phyloP scores from a whole-genome alignment of 2,113 vertebrate species.

The Zosterops lateralis region DNA sequence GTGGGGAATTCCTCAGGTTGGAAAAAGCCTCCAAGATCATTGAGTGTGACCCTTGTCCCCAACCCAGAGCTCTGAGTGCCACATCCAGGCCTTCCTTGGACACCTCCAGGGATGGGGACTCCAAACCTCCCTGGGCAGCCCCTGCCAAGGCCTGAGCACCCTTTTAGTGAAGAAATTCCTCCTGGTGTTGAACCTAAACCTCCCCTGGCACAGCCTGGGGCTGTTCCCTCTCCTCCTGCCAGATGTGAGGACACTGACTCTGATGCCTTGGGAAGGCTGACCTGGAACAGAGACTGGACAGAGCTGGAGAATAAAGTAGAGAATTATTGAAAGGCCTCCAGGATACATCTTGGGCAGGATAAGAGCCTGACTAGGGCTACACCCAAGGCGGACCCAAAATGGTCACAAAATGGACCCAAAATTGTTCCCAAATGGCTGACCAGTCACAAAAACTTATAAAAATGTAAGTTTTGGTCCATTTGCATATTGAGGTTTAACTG shows the following conservation, averaged over 20 bases:
- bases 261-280: not conserved
- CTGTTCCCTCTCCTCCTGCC: accelerated
- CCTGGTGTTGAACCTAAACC: not conserved
- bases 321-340: too few relatives aligned
- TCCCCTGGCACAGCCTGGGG: not conserved
- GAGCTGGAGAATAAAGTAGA: too few relatives aligned
- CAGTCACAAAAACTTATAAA: too few relatives aligned
- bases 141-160: not conserved
- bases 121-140: not conserved
- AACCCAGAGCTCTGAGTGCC: not conserved
- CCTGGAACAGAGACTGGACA: too few relatives aligned
- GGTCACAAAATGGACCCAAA: too few relatives aligned
- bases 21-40: not conserved
- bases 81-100: not conserved
- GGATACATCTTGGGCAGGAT: too few relatives aligned
- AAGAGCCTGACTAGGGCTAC: too few relatives aligned
- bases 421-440: too few relatives aligned
- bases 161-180: not conserved
- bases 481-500: too few relatives aligned
- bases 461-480: too few relatives aligned
- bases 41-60: not conserved
- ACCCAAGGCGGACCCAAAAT: too few relatives aligned
- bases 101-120: not conserved
- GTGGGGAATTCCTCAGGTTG: too few relatives aligned
- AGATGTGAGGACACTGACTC: not conserved